phyloP scores from a whole-genome alignment of 1,140 invertebrate species.

The Asobara japonica region DNA sequence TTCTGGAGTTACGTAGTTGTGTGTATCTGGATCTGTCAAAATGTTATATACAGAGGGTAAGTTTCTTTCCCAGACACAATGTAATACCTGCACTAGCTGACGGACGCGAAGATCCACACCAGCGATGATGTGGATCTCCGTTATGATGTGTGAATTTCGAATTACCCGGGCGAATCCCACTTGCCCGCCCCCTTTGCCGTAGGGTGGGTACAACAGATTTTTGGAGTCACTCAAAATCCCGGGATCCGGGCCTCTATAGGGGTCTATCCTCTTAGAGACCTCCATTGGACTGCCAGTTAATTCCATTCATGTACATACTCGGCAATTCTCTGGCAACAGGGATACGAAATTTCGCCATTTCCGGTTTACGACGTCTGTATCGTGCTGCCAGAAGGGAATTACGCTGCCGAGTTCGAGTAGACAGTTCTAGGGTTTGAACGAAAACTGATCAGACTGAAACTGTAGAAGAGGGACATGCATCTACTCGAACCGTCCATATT shows the following conservation, averaged over 20 bases:
- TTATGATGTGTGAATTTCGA: no score
- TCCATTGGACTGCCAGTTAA: background rate
- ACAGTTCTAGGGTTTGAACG: background rate
- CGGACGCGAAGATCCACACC: background rate
- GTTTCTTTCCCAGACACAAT: background rate
- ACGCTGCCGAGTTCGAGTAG: background rate
- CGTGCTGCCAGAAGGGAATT: background rate
- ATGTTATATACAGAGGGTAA: background rate
- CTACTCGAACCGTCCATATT: background rate
- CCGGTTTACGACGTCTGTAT: background rate
- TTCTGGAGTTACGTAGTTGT: background rate
- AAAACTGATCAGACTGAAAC: background rate
- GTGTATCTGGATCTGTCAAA: background rate
- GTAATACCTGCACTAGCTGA: background rate
- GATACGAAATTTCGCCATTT: background rate
- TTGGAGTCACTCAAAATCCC: background rate
- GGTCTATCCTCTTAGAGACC: background rate
- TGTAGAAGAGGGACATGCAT: background rate
- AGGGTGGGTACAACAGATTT: no score
- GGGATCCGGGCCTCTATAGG: background rate
- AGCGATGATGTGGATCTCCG: background rate
- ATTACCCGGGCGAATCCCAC: background rate
- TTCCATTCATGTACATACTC: background rate
- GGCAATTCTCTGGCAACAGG: background rate
- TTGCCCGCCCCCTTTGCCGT: background rate